These are phyloP conservation scores for Ageneiosus marmoratus DNA, from an alignment of 2,113 vertebrate genomes.

Conservation along the genomic window DNA sequence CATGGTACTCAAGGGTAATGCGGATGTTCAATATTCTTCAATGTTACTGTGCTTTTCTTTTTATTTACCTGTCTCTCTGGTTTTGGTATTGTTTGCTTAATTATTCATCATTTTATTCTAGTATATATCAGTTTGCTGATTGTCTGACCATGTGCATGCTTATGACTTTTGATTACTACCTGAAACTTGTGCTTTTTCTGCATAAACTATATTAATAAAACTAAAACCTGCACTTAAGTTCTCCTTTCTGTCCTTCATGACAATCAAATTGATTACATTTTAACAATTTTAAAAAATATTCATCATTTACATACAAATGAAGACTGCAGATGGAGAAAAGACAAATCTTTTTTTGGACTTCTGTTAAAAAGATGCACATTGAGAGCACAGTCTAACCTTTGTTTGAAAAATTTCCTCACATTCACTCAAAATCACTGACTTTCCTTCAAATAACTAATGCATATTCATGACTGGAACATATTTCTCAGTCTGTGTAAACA, in stretches of 20 bases:
- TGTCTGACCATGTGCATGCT: background rate
- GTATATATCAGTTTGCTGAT: background rate
- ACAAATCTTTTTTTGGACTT: background rate
- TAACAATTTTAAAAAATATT: background rate
- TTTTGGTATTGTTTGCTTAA: background rate
- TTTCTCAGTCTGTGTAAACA: slow-evolving; percentile 50
- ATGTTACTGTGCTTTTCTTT: too few relatives aligned
- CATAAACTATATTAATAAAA: background rate
- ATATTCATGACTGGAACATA: slow-evolving; percentile 54
- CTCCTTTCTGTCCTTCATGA: background rate
- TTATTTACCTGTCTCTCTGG: background rate
- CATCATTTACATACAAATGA: background rate
- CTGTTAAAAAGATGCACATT: slow-evolving; percentile 16
- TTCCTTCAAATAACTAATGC: slow-evolving; percentile 38
- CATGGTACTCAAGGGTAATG: too few relatives aligned
- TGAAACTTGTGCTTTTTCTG: background rate
- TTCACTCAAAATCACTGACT: slow-evolving; percentile 32
- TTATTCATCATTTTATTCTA: background rate
- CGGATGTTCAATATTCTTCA: background rate
- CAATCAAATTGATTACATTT: background rate
- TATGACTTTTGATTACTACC: background rate
- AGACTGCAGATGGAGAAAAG: background rate
- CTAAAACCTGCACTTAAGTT: background rate
- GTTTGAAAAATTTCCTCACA: slow-evolving; percentile 6
- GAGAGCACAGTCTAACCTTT: slow-evolving; percentile 27